phyloP scores from a whole-genome alignment of 2,797 vertebrate species.

The Lycodopsis pacificus region DNA sequence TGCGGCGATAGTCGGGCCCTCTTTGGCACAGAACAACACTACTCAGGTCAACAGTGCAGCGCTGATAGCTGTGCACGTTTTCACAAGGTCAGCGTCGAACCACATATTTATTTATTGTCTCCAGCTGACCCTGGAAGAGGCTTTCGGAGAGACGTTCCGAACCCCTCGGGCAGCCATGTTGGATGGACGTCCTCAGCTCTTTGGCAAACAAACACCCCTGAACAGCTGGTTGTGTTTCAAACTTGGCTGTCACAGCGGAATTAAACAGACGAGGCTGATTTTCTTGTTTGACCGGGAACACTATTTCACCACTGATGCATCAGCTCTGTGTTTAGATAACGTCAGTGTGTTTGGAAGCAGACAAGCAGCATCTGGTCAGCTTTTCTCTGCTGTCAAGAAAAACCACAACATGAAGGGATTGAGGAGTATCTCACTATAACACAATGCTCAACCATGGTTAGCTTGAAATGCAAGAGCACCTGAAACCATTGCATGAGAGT shows the following conservation, averaged over 20 bases:
- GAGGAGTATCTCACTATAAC: neutral
- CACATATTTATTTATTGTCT: constrained; percentile 6
- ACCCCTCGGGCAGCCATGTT: neutral
- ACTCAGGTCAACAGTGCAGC: constrained; percentile 36
- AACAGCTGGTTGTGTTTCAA: constrained; percentile 58
- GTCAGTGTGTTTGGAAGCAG: constrained; percentile 46
- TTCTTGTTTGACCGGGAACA: constrained; percentile 26
- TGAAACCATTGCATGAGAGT: no score
- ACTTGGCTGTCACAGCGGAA: constrained; percentile 49
- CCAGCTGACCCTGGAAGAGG: neutral
- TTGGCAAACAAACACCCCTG: constrained; percentile 22
- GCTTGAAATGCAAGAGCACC: no score
- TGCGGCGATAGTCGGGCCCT: constrained; percentile 26
- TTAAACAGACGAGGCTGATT: constrained; percentile 36
- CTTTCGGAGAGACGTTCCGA: neutral
- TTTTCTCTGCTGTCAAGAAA: constrained; percentile 10
- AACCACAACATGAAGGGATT: neutral
- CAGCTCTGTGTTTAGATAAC: constrained; percentile 49
- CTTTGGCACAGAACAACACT: constrained; percentile 38
- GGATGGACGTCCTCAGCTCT: constrained; percentile 25
- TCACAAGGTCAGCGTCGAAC: constrained; percentile 42
- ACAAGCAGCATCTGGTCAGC: constrained; percentile 42
- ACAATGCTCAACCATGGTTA: no score
- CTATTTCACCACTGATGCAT: constrained; percentile 38
- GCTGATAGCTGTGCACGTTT: constrained; percentile 41